Evolutionary conservation across 2,888 invertebrate genomes (phyloP).

Genomic region (Leptopilina myrica): DNA sequence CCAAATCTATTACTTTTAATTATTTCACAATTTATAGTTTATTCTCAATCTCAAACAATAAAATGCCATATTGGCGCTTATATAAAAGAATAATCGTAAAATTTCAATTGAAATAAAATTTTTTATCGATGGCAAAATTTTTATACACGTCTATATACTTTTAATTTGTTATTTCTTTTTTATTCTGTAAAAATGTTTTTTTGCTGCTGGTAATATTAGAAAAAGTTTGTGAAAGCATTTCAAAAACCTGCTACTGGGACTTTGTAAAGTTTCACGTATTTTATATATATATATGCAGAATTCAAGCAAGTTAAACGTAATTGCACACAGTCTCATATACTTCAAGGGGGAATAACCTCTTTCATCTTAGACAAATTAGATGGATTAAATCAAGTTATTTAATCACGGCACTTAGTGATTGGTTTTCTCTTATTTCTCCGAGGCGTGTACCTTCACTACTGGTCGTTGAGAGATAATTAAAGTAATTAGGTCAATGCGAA

Average conservation of each 20-base stretch:
- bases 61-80: no score
- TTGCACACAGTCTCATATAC: conserved; percentile 24
- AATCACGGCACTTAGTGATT: conserved; percentile 37
- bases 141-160: no score
- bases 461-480: conserved; percentile 26
- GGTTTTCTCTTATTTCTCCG: conserved; percentile 10
- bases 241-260: conserved; percentile 5
- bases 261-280: conserved; percentile 9
- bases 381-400: conserved; percentile 34
- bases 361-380: conserved; percentile 28
- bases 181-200: neutral
- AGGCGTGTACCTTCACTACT: neutral
- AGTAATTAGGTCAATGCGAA: conserved; percentile 37
- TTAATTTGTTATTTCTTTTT: neutral
- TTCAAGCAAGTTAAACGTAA: conserved; percentile 15
- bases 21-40: no score
- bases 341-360: conserved; percentile 3
- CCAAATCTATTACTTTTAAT: no score
- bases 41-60: no score
- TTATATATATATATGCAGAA: no score
- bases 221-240: conserved; percentile 19
- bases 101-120: no score
- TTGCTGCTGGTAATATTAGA: neutral
- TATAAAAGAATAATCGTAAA: no score
- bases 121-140: neutral